Conservation (phyloP, 2,888 invertebrate species). For the Bhutanitis thaidina region DNA sequence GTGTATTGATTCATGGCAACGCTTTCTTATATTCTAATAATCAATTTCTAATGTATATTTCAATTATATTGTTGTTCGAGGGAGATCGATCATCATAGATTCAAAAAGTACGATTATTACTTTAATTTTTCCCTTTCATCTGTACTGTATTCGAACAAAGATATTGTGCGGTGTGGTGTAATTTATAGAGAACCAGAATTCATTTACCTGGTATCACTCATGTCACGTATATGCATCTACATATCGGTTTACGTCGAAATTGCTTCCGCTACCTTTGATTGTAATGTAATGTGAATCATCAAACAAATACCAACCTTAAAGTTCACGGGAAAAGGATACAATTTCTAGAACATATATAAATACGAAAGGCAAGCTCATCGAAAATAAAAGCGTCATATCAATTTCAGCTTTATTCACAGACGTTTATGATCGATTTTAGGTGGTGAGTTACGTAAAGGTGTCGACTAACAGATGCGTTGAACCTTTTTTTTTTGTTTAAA, state of each 20-base stretch:
- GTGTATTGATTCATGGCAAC: too few species aligned
- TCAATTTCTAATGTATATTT: too few species aligned
- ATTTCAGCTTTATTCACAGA: constrained; percentile 10
- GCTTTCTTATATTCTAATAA: too few species aligned
- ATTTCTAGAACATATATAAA: constrained; percentile 9
- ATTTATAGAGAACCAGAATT: constrained; percentile 12
- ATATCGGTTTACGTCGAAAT: not conserved
- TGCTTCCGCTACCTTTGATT: constrained; percentile 12
- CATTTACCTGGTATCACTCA: constrained; percentile 17
- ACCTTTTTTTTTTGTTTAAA: constrained; percentile 30
- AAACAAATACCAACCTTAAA: constrained; percentile 3
- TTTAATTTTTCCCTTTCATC: too few species aligned
- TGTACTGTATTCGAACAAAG: not conserved
- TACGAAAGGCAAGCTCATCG: constrained; percentile 21
- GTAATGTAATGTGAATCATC: not conserved
- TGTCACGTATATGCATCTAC: constrained; percentile 1
- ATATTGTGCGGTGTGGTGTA: not conserved
- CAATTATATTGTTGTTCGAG: too few species aligned
- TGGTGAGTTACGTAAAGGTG: constrained; percentile 14
- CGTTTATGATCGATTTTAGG: constrained; percentile 20
- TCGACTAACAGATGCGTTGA: constrained; percentile 32
- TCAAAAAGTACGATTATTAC: too few species aligned
- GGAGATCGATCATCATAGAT: too few species aligned
- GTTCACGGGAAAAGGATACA: not conserved
- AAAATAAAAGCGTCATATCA: constrained; percentile 4